Evolutionary conservation across 2,113 vertebrate species (phyloP).

Genomic region (Microtus pennsylvanicus): DNA sequence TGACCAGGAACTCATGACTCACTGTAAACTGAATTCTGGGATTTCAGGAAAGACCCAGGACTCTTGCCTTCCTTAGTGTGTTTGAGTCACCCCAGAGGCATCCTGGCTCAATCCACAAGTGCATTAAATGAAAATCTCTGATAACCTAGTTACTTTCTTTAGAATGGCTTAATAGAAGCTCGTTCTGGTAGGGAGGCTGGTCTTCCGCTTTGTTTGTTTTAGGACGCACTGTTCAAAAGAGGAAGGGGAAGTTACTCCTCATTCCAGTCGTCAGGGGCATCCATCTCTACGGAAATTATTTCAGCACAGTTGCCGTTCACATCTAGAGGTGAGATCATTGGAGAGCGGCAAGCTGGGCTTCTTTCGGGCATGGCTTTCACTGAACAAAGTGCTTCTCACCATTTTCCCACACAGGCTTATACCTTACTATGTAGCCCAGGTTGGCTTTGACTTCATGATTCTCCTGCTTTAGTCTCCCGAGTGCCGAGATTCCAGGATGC

Average conservation of each 20-base stretch:
- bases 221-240: neutral
- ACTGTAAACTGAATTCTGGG: neutral
- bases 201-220: neutral
- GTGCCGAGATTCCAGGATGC: too few species aligned
- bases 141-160: neutral
- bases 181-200: neutral
- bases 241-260: neutral
- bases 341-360: neutral
- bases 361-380: neutral
- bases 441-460: neutral
- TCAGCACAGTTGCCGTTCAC: neutral
- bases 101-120: neutral
- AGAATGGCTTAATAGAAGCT: neutral
- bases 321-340: neutral
- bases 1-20: neutral
- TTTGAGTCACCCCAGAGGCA: fast-evolving
- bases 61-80: neutral
- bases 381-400: neutral
- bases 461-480: neutral
- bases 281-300: neutral
- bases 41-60: neutral
- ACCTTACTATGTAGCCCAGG: neutral
- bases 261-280: neutral
- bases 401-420: neutral
- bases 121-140: neutral